Base-by-base conservation (phyloP, 2,113 vertebrate genomes). In the Saccopteryx leptura region DNA sequence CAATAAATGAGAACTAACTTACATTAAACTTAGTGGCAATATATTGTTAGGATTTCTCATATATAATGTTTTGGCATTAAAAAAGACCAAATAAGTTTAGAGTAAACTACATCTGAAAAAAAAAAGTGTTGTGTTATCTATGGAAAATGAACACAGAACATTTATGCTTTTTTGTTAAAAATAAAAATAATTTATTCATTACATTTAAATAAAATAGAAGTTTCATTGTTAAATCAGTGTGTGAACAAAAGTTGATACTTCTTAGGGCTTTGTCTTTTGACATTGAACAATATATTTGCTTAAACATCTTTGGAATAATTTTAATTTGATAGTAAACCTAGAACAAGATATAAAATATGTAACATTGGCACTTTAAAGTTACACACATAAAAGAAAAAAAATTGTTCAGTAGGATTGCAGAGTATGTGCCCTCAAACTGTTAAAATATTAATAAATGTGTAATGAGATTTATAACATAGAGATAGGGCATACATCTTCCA, bases 371-470 rank as follows among this genome's bases (percentile, higher is more conserved):
- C 72, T 79, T 79, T 50, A 54, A 61, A 79, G 39, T 63, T 31
- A 79, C 46, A 79, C 11, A 39, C 8, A 23, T 39, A 79, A 90
- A 7, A 63, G 31, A 1, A 93, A 54, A 63, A 18, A 31, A 14
- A 58, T 46, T 24, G 14, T 69, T 90, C 26, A 33, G 5, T 33
- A 68, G 46, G 21, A 61, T 94, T 85, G 83, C 54, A 85, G 31
- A 84, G 2, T 26, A 52, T 6, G 78, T 90, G 10, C 39, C 11
- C 18, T 46, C 17, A 76, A 76, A 14, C 76, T 90, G 39, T 90
- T 90, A 63, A 85, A 91, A 85, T 85, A 86, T 84, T 68, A 85
- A 79, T 50, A 84, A 75, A 31, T 94, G 7, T 23, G 39, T 83
- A 83, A 85, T 79, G 4, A 91, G 17, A 31, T 54, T 18, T 52